A percentile compares a stretch with the other conserved stretches of the same genome.
phyloP scores from a whole-genome alignment of 2,888 invertebrate species.

The Scrobipalpa costella region DNA sequence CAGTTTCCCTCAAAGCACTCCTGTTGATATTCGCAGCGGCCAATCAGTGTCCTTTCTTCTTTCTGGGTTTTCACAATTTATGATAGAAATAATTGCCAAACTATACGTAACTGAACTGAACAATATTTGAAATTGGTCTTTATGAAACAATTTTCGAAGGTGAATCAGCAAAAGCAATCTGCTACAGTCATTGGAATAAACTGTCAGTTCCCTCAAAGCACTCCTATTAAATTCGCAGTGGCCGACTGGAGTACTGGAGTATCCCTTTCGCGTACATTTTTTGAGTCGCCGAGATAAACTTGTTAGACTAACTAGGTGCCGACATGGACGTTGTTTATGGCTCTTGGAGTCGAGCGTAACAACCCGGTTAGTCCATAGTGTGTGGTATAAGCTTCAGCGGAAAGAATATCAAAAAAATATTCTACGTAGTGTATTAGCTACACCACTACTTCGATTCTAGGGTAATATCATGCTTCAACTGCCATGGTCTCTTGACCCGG shows the following conservation, averaged over 20 bases:
- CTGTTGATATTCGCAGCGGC: neutral
- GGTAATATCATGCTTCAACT: too few species aligned
- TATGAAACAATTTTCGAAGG: neutral
- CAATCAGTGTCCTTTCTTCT: too few species aligned
- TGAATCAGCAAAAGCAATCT: slow-evolving; percentile 3
- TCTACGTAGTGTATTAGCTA: too few species aligned
- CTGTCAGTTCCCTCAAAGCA: slow-evolving; percentile 10
- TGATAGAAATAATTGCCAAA: too few species aligned
- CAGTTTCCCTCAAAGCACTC: too few species aligned
- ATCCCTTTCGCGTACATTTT: slow-evolving; percentile 46
- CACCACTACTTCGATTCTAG: too few species aligned
- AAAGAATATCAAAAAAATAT: slow-evolving; percentile 5
- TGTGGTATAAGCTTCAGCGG: slow-evolving; percentile 33
- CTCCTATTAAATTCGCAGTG: slow-evolving; percentile 22
- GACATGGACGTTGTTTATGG: slow-evolving; percentile 56
- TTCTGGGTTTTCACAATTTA: too few species aligned
- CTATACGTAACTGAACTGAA: too few species aligned
- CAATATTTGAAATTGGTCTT: too few species aligned
- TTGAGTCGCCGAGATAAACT: slow-evolving; percentile 53
- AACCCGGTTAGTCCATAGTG: slow-evolving; percentile 45
- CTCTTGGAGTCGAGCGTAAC: slow-evolving; percentile 49
- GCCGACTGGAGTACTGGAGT: slow-evolving; percentile 28
- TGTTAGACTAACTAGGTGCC: slow-evolving; percentile 55
- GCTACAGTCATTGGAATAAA: slow-evolving; percentile 8
- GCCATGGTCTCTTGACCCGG: too few species aligned